These are phyloP conservation scores for Pristiophorus japonicus DNA, from an alignment of 2,113 vertebrate genomes.

Conservation along the genomic window DNA sequence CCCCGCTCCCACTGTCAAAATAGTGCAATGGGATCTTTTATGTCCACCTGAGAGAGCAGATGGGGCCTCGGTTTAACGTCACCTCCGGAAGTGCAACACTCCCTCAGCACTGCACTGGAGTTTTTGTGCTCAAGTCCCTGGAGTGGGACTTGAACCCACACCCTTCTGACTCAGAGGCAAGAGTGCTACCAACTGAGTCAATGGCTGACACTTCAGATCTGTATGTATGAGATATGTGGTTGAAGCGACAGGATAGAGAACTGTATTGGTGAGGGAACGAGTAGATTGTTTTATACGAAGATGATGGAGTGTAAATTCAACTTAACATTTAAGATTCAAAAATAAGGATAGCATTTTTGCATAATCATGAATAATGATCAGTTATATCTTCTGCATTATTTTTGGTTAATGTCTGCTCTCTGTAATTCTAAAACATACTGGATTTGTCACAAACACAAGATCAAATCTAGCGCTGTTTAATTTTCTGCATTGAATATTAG, in stretches of 20 bases:
- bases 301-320: background rate
- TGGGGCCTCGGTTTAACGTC: too few relatives aligned
- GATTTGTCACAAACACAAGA: background rate
- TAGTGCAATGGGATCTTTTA: too few relatives aligned
- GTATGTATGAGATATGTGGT: too few relatives aligned
- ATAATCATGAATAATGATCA: background rate
- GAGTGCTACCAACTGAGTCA: too few relatives aligned
- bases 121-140: too few relatives aligned
- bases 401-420: background rate
- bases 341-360: background rate
- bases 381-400: background rate
- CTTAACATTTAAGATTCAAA: background rate
- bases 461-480: background rate
- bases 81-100: too few relatives aligned
- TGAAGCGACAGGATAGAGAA: background rate
- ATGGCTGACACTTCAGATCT: too few relatives aligned
- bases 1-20: too few relatives aligned
- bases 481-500: background rate
- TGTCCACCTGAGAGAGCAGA: too few relatives aligned
- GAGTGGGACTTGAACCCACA: too few relatives aligned
- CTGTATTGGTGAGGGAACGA: background rate
- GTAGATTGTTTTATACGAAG: background rate
- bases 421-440: background rate
- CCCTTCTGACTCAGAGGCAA: too few relatives aligned
- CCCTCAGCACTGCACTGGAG: too few relatives aligned